phyloP scores from a whole-genome alignment of 2,888 invertebrate genomes.

The Disparrhopalites patrizii region DNA sequence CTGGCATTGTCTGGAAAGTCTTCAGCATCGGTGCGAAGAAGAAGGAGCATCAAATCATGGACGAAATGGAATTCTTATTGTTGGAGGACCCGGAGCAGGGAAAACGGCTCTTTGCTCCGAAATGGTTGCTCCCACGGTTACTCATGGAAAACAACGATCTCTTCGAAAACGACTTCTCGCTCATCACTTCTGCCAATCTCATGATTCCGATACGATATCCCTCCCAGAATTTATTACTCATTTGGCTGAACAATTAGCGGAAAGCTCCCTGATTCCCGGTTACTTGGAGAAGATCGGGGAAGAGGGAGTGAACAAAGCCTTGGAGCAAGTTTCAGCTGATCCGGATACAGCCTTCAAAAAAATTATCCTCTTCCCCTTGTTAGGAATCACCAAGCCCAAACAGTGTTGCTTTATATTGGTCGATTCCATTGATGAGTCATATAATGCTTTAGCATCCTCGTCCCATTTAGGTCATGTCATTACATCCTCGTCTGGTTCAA shows the following conservation, averaged over 20 bases:
- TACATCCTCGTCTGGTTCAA: conserved; percentile 49
- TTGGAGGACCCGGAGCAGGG: conserved; percentile 90
- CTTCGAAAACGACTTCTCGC: conserved; percentile 76
- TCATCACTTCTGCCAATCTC: conserved; percentile 75
- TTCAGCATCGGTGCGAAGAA: conserved; percentile 59
- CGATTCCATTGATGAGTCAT: conserved; percentile 82
- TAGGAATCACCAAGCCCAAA: conserved; percentile 75
- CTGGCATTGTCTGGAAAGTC: conserved; percentile 77
- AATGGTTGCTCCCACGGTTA: conserved; percentile 63
- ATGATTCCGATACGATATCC: conserved; percentile 78
- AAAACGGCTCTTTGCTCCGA: conserved; percentile 87
- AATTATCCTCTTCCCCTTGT: conserved; percentile 77
- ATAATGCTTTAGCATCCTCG: conserved; percentile 32
- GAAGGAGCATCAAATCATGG: conserved; percentile 48
- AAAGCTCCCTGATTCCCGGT: conserved; percentile 52
- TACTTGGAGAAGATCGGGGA: conserved; percentile 60
- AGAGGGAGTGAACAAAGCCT: conserved; percentile 18
- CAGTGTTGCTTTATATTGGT: conserved; percentile 80
- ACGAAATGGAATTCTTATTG: conserved; percentile 69
- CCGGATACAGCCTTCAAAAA: conserved; percentile 89
- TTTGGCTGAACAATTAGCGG: conserved; percentile 74
- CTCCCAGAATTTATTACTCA: conserved; percentile 80
- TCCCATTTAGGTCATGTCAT: not conserved
- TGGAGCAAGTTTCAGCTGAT: conserved; percentile 73
- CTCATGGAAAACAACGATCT: conserved; percentile 60